Conservation (phyloP, 2,113 vertebrate species). For the Cyphomyrus plagiostoma region DNA sequence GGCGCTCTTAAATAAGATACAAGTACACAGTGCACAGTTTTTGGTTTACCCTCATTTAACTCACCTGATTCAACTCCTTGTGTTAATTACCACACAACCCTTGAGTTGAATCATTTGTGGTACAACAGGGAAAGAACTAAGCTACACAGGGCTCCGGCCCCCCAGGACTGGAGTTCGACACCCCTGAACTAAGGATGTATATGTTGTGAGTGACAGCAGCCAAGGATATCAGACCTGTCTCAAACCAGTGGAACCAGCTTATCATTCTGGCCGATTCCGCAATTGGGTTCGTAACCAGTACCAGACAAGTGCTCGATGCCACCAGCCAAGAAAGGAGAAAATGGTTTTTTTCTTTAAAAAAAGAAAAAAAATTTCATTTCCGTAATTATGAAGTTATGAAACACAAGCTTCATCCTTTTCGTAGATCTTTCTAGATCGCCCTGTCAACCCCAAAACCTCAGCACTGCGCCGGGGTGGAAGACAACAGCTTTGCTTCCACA, state of each 20-base stretch:
- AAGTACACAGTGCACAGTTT: background rate
- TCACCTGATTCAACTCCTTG: background rate
- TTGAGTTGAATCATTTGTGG: too few relatives aligned
- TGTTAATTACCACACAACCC: too few relatives aligned
- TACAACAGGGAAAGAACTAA: too few relatives aligned
- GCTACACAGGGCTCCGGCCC: too few relatives aligned
- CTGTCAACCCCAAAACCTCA: slow-evolving; percentile 1
- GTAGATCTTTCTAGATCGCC: background rate
- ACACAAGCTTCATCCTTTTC: background rate
- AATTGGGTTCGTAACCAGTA: background rate
- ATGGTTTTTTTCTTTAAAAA: too few relatives aligned
- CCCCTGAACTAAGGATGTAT: background rate
- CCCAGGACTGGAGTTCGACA: too few relatives aligned
- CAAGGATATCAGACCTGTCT: background rate
- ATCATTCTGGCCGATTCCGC: background rate
- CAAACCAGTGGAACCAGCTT: background rate
- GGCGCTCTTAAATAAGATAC: background rate
- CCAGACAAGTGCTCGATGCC: background rate
- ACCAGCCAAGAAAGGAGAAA: background rate
- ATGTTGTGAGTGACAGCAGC: background rate
- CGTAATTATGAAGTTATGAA: background rate
- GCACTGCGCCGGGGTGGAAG: background rate
- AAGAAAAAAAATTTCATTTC: background rate
- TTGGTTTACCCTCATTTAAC: background rate
- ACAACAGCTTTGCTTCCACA: background rate